Base-by-base conservation (phyloP, 2,113 vertebrate species). In the Spea bombifrons region DNA sequence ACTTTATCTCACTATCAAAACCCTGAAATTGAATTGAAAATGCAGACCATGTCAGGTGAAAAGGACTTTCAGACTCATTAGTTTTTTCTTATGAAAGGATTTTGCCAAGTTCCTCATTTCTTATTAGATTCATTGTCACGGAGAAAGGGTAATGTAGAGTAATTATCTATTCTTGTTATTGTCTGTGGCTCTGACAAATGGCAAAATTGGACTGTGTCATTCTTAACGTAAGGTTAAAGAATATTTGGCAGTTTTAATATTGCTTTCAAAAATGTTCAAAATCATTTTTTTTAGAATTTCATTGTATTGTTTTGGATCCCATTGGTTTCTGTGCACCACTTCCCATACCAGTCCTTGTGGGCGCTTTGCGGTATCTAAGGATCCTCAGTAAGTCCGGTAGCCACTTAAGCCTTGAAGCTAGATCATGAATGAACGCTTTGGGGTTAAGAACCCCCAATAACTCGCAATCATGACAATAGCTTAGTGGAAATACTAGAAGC, bases 101-200 rank as follows among this genome's bases (percentile, higher is more conserved):
- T 75, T 52, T 67, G 64, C 74, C 48, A 55, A 75, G 73, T 75
- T 66, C 63, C 17, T 52, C 48, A 53, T 66, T 65, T 65, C 48
- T 66, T 75, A 45, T 53, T 75, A 66, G 13, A 52, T 75, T 48
- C 65, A 65, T 66, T 75, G 73, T 66, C 73, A 66, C 63, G 53
- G 47, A 50, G 50, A 46, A 75, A 66, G 63, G 59, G 48, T 66
- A 66, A 66, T 66, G 61, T 75, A 17, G 65, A 66, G 63, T 75
- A 66, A 75, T 75, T 75, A 75, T 66, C 73, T 45, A 66, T 75
- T 75, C 63, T 47, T 75, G 46, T 65, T 66, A 75, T 66, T 75
- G 73, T 75, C 73, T 45, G 3, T 17, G 48, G 46, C 9, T 53
- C 17, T 66, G 74, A 75, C 74, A 75, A 75, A 67, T 67, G 64